These are phyloP conservation scores for Ruditapes philippinarum DNA, from an alignment of 1,140 invertebrate genomes.

Conservation along the genomic window DNA sequence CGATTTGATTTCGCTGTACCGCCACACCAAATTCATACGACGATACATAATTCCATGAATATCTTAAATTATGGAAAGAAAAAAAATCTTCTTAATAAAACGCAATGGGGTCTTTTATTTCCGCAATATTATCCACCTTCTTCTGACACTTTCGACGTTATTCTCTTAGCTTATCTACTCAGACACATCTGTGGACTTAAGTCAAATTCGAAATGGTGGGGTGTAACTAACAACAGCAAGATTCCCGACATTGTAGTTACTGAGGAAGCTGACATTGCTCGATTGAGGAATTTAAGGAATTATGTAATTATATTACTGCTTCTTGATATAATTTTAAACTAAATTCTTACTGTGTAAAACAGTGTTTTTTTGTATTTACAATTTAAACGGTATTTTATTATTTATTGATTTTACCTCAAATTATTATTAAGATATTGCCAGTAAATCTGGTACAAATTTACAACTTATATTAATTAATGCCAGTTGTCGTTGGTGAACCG, in stretches of 20 bases:
- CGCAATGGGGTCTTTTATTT: too few species aligned
- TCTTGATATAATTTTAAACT: too few species aligned
- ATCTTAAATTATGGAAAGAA: neutral
- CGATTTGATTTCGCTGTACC: neutral
- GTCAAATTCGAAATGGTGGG: neutral
- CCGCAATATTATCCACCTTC: neutral
- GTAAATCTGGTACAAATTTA: too few species aligned
- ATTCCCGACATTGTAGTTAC: neutral
- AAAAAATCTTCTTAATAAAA: neutral
- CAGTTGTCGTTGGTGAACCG: too few species aligned
- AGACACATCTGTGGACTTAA: constrained; percentile 4
- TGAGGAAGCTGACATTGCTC: constrained; percentile 3
- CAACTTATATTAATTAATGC: too few species aligned
- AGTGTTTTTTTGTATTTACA: too few species aligned
- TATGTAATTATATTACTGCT: too few species aligned
- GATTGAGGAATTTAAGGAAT: too few species aligned
- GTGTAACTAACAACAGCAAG: neutral
- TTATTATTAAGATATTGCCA: too few species aligned
- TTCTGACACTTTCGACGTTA: neutral
- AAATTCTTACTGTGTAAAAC: too few species aligned
- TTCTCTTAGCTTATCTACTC: constrained; percentile 1
- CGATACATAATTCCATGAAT: neutral
- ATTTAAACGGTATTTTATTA: too few species aligned
- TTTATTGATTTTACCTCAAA: too few species aligned
- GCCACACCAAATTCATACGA: neutral